These are phyloP conservation scores for Oligia fasciuncula DNA, from an alignment of 2,888 invertebrate species.

Conservation along the genomic window DNA sequence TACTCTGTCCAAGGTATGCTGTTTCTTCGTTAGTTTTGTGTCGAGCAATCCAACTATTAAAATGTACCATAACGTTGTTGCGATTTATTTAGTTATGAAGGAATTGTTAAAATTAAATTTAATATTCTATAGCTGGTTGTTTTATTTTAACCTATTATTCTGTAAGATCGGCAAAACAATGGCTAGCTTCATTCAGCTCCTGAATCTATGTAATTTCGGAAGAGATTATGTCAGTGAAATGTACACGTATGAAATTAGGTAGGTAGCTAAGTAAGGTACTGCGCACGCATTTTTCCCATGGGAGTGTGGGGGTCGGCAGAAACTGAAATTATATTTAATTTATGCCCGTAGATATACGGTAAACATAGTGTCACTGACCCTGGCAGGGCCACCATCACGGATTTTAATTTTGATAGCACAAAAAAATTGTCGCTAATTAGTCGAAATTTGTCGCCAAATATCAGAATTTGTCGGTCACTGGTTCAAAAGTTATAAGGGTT, in stretches of 20 bases:
- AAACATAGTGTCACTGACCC: too few relatives aligned
- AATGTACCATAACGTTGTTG: constrained; percentile 81
- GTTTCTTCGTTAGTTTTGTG: constrained; percentile 62
- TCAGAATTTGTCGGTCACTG: too few relatives aligned
- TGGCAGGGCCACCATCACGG: too few relatives aligned
- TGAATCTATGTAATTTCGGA: background rate
- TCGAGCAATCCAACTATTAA: constrained; percentile 58
- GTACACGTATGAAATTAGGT: background rate
- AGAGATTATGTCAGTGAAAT: background rate
- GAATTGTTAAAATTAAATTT: constrained; percentile 87
- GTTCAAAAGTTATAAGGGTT: too few relatives aligned
- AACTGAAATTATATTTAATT: background rate
- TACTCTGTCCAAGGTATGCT: constrained; percentile 60
- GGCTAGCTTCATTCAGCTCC: background rate
- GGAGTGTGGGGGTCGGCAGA: background rate
- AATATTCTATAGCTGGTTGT: constrained; percentile 77
- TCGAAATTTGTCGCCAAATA: too few relatives aligned
- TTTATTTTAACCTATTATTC: constrained; percentile 36
- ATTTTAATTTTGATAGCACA: too few relatives aligned
- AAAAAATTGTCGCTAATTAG: too few relatives aligned
- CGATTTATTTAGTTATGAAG: constrained; percentile 80
- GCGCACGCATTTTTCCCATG: background rate
- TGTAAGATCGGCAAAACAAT: background rate
- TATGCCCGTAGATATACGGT: background rate
- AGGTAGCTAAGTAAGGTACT: background rate